A percentile compares a stretch with the other conserved stretches of the same genome.
Conservation (phyloP, 2,797 vertebrate genomes). For the Siniperca scherzeri region DNA sequence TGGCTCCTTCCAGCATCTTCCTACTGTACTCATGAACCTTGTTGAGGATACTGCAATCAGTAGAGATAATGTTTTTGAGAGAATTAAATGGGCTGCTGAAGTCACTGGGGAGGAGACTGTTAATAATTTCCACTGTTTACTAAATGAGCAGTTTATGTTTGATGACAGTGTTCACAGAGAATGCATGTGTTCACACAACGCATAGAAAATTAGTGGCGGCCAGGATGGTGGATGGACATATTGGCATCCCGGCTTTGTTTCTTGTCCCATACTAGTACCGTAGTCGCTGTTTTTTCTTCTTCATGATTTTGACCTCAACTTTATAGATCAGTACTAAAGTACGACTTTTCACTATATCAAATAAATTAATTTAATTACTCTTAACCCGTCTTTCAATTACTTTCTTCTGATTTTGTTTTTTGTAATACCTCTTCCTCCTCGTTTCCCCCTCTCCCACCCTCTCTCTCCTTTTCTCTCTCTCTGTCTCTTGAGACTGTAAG, state of each 20-base stretch:
- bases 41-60: constrained; percentile 1
- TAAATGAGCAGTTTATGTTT: not conserved
- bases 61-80: constrained; percentile 5
- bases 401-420: not conserved
- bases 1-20: constrained; percentile 15
- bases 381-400: not conserved
- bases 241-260: no score
- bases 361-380: no score
- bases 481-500: constrained; percentile 37
- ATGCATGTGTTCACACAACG: constrained; percentile 10
- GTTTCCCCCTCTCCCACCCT: not conserved
- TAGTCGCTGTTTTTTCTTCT: not conserved
- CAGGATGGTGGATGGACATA: not conserved
- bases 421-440: not conserved
- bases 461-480: not conserved
- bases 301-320: no score
- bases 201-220: not conserved
- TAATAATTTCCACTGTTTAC: not conserved
- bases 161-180: not conserved
- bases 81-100: constrained; percentile 2
- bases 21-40: constrained; percentile 4
- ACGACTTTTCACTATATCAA: not conserved
- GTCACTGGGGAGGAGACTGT: not conserved
- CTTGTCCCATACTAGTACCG: no score
- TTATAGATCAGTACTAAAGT: no score